Percentiles rank a stretch among this genome's conserved stretches.
Evolutionary conservation across 2,797 vertebrate species (phyloP).

Genomic region (Diplodus sargus): DNA sequence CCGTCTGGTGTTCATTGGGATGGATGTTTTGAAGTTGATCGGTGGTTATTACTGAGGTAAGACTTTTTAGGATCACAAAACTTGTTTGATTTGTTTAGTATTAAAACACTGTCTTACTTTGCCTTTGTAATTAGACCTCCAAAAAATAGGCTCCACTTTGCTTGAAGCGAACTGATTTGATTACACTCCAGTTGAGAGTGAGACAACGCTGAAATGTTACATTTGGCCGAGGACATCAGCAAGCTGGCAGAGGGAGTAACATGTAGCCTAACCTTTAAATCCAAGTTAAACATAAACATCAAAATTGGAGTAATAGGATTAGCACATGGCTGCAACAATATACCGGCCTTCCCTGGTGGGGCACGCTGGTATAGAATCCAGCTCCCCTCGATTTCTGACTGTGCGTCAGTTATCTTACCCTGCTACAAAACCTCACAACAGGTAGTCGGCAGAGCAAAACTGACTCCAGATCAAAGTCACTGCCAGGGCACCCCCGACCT

Average conservation of each 20-base stretch:
- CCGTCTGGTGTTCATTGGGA: conserved; percentile 10
- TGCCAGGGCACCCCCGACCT: conserved; percentile 48
- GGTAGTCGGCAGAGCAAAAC: conserved; percentile 59
- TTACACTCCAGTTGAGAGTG: background rate
- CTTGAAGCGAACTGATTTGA: background rate
- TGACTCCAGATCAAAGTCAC: conserved; percentile 69
- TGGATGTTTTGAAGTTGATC: conserved; percentile 11
- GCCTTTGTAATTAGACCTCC: background rate
- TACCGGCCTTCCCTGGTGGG: conserved; percentile 46
- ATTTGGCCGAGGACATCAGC: background rate
- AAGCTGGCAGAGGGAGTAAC: conserved; percentile 1
- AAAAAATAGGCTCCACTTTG: background rate
- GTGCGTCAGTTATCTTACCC: conserved; percentile 59
- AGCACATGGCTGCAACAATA: conserved; percentile 60
- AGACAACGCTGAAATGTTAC: background rate
- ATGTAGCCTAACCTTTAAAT: conserved; percentile 23
- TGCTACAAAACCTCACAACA: conserved; percentile 64
- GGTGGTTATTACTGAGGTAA: conserved; percentile 12
- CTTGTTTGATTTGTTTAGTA: background rate
- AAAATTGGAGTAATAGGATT: conserved; percentile 64
- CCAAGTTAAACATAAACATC: conserved; percentile 48
- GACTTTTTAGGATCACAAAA: conserved; percentile 19
- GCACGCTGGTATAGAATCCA: conserved; percentile 13
- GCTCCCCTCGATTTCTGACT: conserved; percentile 21
- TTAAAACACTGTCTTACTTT: conserved; percentile 12